Conservation (phyloP, 2,113 vertebrate genomes). For the Herpailurus yagouaroundi region DNA sequence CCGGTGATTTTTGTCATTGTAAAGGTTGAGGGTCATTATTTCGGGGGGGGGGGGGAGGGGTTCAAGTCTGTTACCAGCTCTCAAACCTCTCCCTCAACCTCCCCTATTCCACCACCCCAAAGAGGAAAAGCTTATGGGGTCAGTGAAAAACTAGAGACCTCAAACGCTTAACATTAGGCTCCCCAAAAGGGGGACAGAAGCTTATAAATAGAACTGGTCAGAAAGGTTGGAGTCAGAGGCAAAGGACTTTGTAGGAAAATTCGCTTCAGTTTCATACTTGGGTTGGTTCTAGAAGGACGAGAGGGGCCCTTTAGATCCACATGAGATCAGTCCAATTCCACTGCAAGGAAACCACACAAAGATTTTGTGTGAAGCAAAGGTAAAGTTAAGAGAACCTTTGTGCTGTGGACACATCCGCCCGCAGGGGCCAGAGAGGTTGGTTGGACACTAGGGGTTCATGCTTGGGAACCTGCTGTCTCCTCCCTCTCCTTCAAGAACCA, state of each 20-base stretch:
- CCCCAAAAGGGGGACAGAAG: background rate
- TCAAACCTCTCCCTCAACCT: background rate
- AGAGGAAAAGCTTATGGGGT: background rate
- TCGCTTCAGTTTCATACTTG: background rate
- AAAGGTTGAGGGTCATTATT: background rate
- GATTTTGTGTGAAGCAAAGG: background rate
- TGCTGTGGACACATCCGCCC: too few relatives aligned
- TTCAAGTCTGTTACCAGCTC: background rate
- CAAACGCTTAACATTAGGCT: background rate
- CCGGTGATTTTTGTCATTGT: background rate
- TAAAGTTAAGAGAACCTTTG: background rate
- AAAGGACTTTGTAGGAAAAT: background rate
- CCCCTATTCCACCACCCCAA: background rate
- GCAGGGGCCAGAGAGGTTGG: background rate
- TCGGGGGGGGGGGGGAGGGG: background rate
- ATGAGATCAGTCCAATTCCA: background rate
- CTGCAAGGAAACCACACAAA: background rate
- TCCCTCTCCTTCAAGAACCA: background rate
- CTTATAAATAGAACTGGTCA: background rate
- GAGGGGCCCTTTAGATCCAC: background rate
- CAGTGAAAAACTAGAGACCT: background rate
- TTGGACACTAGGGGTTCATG: background rate
- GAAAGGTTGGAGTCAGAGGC: background rate
- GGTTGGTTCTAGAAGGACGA: background rate
- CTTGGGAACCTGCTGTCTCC: background rate